Percentiles rank a stretch among this genome's conserved stretches.
phyloP scores from a whole-genome alignment of 2,888 invertebrate genomes.

The Trichopria drosophilae region DNA sequence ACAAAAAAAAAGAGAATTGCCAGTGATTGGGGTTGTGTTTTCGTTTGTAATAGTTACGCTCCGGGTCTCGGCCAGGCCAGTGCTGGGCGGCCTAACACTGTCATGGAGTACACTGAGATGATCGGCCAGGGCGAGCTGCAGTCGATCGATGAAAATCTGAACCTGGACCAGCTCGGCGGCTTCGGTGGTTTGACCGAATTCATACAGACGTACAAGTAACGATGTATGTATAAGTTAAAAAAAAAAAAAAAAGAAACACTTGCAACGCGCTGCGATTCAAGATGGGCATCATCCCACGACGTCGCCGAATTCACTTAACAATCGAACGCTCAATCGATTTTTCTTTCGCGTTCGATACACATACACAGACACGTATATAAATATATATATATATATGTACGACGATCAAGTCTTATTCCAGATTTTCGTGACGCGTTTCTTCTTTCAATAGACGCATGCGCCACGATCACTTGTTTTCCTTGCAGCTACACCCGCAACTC shows the following conservation, averaged over 20 bases:
- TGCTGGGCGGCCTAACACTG: conserved; percentile 50
- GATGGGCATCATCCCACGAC: too few relatives aligned
- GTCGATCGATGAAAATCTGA: conserved; percentile 55
- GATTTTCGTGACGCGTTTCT: too few relatives aligned
- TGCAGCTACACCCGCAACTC: too few relatives aligned
- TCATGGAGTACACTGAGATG: conserved; percentile 56
- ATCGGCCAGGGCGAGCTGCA: conserved; percentile 50
- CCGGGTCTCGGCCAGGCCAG: conserved; percentile 56
- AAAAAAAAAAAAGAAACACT: background rate
- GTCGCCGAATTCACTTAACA: too few relatives aligned
- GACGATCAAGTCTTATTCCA: too few relatives aligned
- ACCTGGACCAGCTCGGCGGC: conserved; percentile 52
- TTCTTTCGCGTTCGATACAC: too few relatives aligned
- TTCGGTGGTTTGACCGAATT: conserved; percentile 51
- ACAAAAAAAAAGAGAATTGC: conserved; percentile 44
- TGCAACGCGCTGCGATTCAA: background rate
- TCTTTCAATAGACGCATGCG: too few relatives aligned
- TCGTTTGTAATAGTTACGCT: conserved; percentile 55
- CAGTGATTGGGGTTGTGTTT: conserved; percentile 60
- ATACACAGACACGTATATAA: too few relatives aligned
- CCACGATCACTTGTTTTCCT: too few relatives aligned
- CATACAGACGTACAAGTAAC: conserved; percentile 53
- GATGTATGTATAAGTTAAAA: too few relatives aligned
- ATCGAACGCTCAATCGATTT: too few relatives aligned
- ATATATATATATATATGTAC: too few relatives aligned